A percentile compares a stretch with the other conserved stretches of the same genome.
phyloP scores from a whole-genome alignment of 2,113 vertebrate genomes.

The Trogon melanurus region DNA sequence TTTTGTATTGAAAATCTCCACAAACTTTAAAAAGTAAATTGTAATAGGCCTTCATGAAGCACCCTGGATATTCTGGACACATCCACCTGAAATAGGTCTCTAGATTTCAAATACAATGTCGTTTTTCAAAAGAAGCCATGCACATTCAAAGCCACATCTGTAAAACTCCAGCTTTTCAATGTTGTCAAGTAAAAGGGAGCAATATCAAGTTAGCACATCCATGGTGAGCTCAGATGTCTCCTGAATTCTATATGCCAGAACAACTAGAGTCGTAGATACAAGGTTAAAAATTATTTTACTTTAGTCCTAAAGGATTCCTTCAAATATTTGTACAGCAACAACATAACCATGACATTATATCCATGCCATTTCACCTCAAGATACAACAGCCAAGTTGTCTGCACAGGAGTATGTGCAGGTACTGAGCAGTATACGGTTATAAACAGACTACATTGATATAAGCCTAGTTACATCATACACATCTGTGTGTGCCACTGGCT shows the following conservation, averaged over 20 bases:
- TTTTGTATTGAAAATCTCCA: not conserved
- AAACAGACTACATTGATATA: not conserved
- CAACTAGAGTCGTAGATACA: not conserved
- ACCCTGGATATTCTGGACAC: not conserved
- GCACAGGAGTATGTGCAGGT: not conserved
- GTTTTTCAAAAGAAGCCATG: not conserved
- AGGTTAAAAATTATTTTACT: not conserved
- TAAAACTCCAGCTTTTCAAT: not conserved
- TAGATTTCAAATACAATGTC: not conserved
- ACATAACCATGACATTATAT: not conserved
- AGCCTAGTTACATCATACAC: not conserved
- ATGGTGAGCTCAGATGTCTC: not conserved
- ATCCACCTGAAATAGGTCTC: not conserved
- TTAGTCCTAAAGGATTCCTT: not conserved
- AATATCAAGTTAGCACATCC: not conserved
- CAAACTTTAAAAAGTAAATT: not conserved
- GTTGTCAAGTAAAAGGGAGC: not conserved
- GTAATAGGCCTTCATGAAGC: not conserved
- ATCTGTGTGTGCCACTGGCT: not conserved
- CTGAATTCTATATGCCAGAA: not conserved
- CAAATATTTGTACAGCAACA: not conserved
- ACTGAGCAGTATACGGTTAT: not conserved
- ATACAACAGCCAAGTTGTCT: not conserved
- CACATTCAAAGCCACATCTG: not conserved
- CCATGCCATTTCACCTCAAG: not conserved